Conservation (phyloP, 2,797 vertebrate species). For the Carapus acus region DNA sequence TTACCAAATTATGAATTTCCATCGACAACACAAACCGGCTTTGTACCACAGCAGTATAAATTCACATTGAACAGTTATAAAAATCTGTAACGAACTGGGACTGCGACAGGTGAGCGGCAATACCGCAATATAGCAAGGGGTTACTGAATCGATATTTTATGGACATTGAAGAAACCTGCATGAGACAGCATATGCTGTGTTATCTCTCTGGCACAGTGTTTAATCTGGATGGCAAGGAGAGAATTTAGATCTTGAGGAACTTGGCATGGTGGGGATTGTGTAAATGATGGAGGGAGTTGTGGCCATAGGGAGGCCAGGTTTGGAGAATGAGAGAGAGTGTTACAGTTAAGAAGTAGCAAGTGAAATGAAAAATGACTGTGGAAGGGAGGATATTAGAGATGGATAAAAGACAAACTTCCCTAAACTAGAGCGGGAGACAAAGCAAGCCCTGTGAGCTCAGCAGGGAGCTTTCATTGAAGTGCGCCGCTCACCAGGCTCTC, state of each 20-base stretch:
- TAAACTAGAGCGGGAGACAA: constrained; percentile 37
- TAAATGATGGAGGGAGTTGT: constrained; percentile 23
- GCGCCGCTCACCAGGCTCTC: constrained; percentile 50
- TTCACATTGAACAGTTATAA: no score
- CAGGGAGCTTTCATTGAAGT: constrained; percentile 63
- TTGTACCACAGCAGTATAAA: no score
- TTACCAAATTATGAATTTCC: no score
- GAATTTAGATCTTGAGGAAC: no score
- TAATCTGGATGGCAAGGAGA: constrained; percentile 21
- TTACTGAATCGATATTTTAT: no score
- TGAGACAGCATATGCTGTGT: no score
- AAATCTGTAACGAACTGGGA: no score
- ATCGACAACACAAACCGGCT: no score
- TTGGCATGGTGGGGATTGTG: neutral
- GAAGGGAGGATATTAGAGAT: constrained; percentile 26
- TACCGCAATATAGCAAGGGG: no score
- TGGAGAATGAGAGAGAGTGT: constrained; percentile 30
- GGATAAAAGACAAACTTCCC: constrained; percentile 42
- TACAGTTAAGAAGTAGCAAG: constrained; percentile 30
- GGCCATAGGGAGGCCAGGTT: constrained; percentile 27
- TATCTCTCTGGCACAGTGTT: no score
- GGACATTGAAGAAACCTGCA: no score
- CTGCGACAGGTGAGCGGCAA: no score
- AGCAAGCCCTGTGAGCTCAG: constrained; percentile 54
- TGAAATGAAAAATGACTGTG: constrained; percentile 14